A percentile compares a stretch with the other conserved stretches of the same genome.
Conservation (phyloP, 1,140 invertebrate genomes). For the Drosophila pruinosa region DNA sequence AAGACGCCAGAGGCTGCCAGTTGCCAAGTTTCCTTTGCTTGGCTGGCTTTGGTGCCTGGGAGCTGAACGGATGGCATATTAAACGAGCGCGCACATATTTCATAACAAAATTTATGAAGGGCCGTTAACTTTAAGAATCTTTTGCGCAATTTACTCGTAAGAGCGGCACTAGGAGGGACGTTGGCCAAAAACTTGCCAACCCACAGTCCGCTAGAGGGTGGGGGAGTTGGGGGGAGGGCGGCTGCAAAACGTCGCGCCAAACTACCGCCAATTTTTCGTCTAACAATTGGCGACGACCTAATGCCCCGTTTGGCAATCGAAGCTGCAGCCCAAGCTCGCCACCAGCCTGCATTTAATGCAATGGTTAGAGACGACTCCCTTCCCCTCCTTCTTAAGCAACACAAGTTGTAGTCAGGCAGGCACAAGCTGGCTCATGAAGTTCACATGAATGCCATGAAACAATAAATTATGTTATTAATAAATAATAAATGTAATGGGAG, state of each 20-base stretch:
- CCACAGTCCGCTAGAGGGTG: not conserved
- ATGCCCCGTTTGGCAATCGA: slow-evolving; percentile 76
- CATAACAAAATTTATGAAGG: slow-evolving; percentile 81
- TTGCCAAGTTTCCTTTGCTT: slow-evolving; percentile 10
- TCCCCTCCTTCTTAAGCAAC: not conserved
- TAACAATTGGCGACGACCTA: slow-evolving; percentile 78
- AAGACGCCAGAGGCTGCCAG: slow-evolving; percentile 42
- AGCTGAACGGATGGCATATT: slow-evolving; percentile 56
- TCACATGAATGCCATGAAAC: slow-evolving; percentile 82
- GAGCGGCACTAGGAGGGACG: slow-evolving; percentile 9
- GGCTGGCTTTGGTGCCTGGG: slow-evolving; percentile 17
- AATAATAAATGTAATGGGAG: slow-evolving; percentile 82
- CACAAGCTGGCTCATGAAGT: slow-evolving; percentile 52
- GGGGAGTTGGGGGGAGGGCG: not conserved
- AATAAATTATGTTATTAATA: slow-evolving; percentile 83
- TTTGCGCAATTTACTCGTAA: slow-evolving; percentile 68
- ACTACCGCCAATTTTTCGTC: slow-evolving; percentile 78
- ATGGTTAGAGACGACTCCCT: slow-evolving; percentile 27
- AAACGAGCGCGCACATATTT: slow-evolving; percentile 75
- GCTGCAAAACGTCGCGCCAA: slow-evolving; percentile 40
- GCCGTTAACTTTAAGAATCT: slow-evolving; percentile 81
- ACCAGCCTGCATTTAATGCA: slow-evolving; percentile 72
- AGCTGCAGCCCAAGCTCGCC: slow-evolving; percentile 26
- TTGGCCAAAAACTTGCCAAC: slow-evolving; percentile 5
- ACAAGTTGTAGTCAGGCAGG: slow-evolving; percentile 19